Conservation (phyloP, 2,113 vertebrate species). For the Neotragus moschatus region DNA sequence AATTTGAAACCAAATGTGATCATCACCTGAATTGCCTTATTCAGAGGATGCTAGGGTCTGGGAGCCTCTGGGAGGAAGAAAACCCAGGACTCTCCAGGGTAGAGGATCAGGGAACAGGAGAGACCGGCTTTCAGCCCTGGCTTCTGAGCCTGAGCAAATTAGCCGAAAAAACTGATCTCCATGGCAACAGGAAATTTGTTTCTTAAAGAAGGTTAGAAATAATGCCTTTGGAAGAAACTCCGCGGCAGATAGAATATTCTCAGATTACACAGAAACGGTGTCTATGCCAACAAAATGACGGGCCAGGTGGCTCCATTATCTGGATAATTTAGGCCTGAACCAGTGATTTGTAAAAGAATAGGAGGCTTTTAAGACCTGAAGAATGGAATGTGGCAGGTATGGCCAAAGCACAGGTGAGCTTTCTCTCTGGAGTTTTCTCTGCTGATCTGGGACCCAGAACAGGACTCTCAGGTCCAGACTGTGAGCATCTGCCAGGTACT, state of each 20-base stretch:
- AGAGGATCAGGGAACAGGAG: background rate
- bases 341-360: slow-evolving; percentile 65
- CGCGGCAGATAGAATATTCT: slow-evolving; percentile 60
- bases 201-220: slow-evolving; percentile 70
- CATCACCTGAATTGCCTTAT: background rate
- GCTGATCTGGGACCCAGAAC: background rate
- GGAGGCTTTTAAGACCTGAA: slow-evolving; percentile 38
- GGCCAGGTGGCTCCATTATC: slow-evolving; percentile 61
- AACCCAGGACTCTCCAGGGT: background rate
- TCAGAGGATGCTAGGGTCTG: background rate
- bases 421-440: background rate
- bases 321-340: slow-evolving; percentile 61
- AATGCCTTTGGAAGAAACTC: slow-evolving; percentile 64
- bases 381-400: slow-evolving; percentile 50
- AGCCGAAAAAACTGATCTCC: slow-evolving; percentile 57
- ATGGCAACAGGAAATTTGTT: slow-evolving; percentile 69
- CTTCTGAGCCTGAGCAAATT: slow-evolving; percentile 52
- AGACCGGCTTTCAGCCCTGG: background rate
- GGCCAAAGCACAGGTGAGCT: background rate
- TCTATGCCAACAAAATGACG: slow-evolving; percentile 56
- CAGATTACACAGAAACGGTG: slow-evolving; percentile 61
- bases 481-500: background rate
- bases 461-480: no score
- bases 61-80: background rate
- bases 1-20: background rate